Evolutionary conservation across 35 echinoderm and acorn worm genomes (phyloP), one percentile per base, ranked within the genome.

Genomic region (Lytechinus pictus): DNA sequence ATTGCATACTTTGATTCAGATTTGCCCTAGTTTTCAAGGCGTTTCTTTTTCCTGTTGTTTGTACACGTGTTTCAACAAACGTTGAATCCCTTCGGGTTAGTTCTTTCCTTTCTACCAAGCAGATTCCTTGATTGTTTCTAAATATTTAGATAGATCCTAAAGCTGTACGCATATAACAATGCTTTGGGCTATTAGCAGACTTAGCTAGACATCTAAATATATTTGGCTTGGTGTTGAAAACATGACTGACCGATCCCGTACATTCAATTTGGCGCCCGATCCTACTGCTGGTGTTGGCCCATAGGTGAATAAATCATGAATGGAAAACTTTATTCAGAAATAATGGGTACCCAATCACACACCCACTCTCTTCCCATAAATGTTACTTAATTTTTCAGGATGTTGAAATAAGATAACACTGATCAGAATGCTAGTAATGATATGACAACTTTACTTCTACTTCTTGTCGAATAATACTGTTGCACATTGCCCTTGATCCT

Each of bases 71-170:
- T 90, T 90, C 88, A 90, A 90, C 88, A 90, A 90, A 44, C 29
- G 28, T 14, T 27, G 52, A 29, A 90, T 54, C 24, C 88, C 88
- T 90, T 33, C 16, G 88, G 88, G 88, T 9, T 14, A 12, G 88
- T 52, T 27, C 16, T 21, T 90, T 44, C 24, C 52, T 44, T 79
- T 16, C n/a, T 24, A 16, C 28, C 10, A 52, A 52, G 88, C 8
- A 90, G 1, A 90, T 90, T 33, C 88, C 88, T 27, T 90, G 88
- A 90, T 90, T 90, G 88, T 90, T 90, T 90, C 88, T 90, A 90
- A 90, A 90, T 90, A 90, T 90, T 90, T 90, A 90, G 88, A 29
- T 54, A 90, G 52, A 90, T 52, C 8, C 88, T 90, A 44, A 14
- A 79, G 29, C 88, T 9, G 52, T 90, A 27, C 29, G 16, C 88